Conservation (phyloP, 2,888 invertebrate genomes). For the Lathronympha strigana region DNA sequence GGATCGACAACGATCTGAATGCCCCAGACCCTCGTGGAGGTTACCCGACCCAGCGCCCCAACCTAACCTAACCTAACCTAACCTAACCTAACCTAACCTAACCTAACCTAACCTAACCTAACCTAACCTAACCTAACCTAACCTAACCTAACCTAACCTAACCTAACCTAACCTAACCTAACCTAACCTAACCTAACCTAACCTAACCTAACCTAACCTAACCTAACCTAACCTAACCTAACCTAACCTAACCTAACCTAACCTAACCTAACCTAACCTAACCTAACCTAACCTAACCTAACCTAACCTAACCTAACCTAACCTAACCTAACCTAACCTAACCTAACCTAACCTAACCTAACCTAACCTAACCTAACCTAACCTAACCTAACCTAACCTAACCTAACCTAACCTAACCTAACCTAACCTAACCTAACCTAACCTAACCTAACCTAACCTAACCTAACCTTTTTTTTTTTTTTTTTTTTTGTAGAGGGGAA, state of each 20-base stretch:
- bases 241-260: slow-evolving; percentile 44
- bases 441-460: slow-evolving; percentile 45
- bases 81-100: slow-evolving; percentile 43
- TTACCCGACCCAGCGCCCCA: too few species aligned
- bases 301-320: slow-evolving; percentile 42
- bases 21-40: too few species aligned
- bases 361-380: slow-evolving; percentile 44
- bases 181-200: slow-evolving; percentile 45
- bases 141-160: slow-evolving; percentile 46
- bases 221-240: slow-evolving; percentile 43
- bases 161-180: slow-evolving; percentile 44
- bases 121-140: slow-evolving; percentile 46
- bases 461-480: slow-evolving; percentile 36
- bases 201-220: slow-evolving; percentile 44
- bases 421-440: slow-evolving; percentile 46
- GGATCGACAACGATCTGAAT: too few species aligned
- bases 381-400: slow-evolving; percentile 43
- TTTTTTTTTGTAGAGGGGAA: not conserved
- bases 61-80: slow-evolving; percentile 45
- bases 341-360: slow-evolving; percentile 43
- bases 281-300: slow-evolving; percentile 43
- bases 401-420: slow-evolving; percentile 40
- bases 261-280: slow-evolving; percentile 43
- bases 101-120: slow-evolving; percentile 42
- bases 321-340: slow-evolving; percentile 44